Percentiles rank a stretch among this genome's conserved stretches.
phyloP scores from a whole-genome alignment of 2,113 vertebrate species.

The Clarias batrachus region DNA sequence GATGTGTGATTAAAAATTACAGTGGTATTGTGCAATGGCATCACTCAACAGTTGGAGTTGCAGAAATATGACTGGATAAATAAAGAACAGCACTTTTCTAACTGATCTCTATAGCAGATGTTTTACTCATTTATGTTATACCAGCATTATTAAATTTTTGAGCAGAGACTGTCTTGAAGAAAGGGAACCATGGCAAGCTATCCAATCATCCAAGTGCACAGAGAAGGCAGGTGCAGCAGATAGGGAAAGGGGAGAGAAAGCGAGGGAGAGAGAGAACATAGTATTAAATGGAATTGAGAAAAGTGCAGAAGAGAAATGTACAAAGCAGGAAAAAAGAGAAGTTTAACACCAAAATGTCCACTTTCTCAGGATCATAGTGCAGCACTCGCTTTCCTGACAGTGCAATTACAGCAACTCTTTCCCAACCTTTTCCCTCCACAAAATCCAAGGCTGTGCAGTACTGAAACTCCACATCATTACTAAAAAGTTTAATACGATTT shows the following conservation, averaged over 20 bases:
- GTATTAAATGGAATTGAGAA: background rate
- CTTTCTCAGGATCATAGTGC: conserved; percentile 11
- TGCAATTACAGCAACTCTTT: conserved; percentile 30
- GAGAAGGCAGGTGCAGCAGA: background rate
- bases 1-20: background rate
- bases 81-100: background rate
- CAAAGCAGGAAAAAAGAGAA: background rate
- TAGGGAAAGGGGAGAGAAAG: background rate
- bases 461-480: background rate
- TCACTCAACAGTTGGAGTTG: background rate
- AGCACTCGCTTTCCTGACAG: background rate
- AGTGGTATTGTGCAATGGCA: background rate
- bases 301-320: background rate
- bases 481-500: background rate
- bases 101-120: background rate
- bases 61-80: conserved; percentile 29
- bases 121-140: conserved; percentile 30
- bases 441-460: background rate
- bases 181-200: conserved; percentile 56
- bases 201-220: conserved; percentile 52
- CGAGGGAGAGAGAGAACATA: too few species aligned
- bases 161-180: conserved; percentile 49
- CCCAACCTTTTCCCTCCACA: conserved; percentile 3
- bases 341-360: background rate
- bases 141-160: conserved; percentile 48